Conservation (phyloP, 2,113 vertebrate genomes). For the Piaya cayana region DNA sequence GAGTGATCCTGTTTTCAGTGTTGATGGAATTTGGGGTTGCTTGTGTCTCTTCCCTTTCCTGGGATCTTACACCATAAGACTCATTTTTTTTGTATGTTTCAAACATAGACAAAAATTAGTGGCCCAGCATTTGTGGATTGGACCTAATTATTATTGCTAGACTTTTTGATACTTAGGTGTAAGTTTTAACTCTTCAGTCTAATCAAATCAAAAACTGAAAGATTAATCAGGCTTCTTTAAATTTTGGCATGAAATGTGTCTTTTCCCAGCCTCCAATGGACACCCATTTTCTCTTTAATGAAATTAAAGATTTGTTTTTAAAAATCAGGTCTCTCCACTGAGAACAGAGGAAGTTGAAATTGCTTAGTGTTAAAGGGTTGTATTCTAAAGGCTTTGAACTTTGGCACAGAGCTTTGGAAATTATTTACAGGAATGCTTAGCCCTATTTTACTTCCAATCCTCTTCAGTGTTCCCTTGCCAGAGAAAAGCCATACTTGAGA, state of each 20-base stretch:
- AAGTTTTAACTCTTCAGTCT: neutral
- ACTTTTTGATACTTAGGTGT: neutral
- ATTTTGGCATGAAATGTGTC: neutral
- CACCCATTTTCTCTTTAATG: neutral
- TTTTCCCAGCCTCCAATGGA: neutral
- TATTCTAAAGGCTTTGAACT: neutral
- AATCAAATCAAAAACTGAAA: neutral
- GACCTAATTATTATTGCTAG: neutral
- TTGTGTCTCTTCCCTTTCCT: neutral
- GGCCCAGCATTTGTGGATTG: neutral
- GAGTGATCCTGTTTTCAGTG: neutral
- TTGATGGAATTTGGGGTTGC: neutral
- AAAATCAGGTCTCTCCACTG: neutral
- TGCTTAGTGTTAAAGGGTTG: neutral
- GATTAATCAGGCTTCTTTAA: neutral
- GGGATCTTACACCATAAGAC: neutral
- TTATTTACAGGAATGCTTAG: neutral
- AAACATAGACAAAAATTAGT: neutral
- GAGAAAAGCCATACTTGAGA: neutral
- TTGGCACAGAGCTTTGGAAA: neutral
- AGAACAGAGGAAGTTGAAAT: neutral
- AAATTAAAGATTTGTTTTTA: neutral
- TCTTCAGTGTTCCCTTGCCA: neutral
- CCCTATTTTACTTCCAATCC: neutral
- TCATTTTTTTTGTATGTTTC: neutral